These are phyloP conservation scores for Colletes latitarsis DNA, from an alignment of 1,140 invertebrate genomes.

Conservation along the genomic window DNA sequence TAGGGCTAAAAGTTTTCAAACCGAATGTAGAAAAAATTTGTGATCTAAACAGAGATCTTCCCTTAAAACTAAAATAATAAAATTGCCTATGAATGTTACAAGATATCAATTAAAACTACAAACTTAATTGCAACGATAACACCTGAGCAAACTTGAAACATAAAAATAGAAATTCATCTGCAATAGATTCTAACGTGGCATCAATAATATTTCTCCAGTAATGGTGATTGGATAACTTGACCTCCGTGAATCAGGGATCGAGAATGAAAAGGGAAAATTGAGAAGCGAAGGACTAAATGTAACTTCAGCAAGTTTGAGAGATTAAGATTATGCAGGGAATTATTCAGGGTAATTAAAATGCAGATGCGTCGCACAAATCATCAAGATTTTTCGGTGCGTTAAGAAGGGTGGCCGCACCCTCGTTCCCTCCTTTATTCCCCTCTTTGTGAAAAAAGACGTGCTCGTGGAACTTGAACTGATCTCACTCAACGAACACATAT, in stretches of 20 bases:
- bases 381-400: slow-evolving; percentile 71
- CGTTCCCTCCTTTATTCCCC: slow-evolving; percentile 11
- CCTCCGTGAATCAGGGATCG: slow-evolving; percentile 1
- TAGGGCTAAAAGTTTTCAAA: too few species aligned
- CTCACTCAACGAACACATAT: slow-evolving; percentile 63
- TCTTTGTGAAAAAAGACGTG: slow-evolving; percentile 20
- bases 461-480: slow-evolving; percentile 34
- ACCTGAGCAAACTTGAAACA: neutral
- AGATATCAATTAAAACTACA: neutral
- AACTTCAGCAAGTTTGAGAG: slow-evolving; percentile 50
- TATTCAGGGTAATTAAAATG: slow-evolving; percentile 80
- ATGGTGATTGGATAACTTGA: slow-evolving; percentile 36
- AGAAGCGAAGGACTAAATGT: slow-evolving; percentile 25
- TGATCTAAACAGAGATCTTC: too few species aligned
- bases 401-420: slow-evolving; percentile 27
- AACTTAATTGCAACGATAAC: neutral
- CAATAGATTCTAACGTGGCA: slow-evolving; percentile 4
- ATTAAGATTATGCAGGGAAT: slow-evolving; percentile 75
- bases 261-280: slow-evolving; percentile 5
- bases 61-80: too few species aligned
- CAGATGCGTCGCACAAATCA: slow-evolving; percentile 79
- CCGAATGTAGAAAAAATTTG: too few species aligned
- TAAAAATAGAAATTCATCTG: neutral
- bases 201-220: slow-evolving; percentile 20
- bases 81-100: too few species aligned